phyloP scores from a whole-genome alignment of 53 echinoderm and acorn worm species.

The Hippasteria phrygiana region DNA sequence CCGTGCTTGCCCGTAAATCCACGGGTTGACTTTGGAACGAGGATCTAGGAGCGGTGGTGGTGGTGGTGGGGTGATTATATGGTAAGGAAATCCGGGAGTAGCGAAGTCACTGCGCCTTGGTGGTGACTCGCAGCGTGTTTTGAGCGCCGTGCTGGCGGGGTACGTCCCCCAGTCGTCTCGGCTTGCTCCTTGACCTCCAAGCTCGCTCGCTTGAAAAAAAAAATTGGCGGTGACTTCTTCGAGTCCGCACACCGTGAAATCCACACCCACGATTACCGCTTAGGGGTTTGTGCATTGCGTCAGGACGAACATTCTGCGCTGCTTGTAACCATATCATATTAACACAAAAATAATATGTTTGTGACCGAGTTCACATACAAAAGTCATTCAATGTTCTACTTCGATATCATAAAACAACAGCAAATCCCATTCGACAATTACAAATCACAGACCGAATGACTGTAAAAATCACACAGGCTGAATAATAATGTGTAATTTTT shows the following conservation, averaged over 20 bases:
- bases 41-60: not conserved
- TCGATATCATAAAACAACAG: not conserved
- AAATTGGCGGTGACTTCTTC: not conserved
- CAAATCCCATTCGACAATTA: not conserved
- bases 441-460: not conserved
- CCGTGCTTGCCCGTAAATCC: not conserved
- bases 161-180: constrained; percentile 32
- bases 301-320: not conserved
- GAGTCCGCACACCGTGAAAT: not conserved
- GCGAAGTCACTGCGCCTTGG: constrained; percentile 34
- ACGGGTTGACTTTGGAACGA: not conserved
- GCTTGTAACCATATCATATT: not conserved
- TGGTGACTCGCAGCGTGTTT: constrained; percentile 60
- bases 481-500: not conserved
- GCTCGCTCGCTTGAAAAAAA: constrained; percentile 18
- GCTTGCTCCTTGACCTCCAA: constrained; percentile 41
- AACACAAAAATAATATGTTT: not conserved
- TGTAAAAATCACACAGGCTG: no score
- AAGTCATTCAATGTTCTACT: not conserved
- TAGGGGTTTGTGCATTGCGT: constrained; percentile 12
- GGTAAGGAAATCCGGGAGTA: not conserved
- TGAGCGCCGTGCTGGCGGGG: constrained; percentile 60
- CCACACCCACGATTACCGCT: constrained; percentile 37
- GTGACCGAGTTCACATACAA: not conserved
- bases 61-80: not conserved